These are phyloP conservation scores for Xyrichtys novacula DNA, from an alignment of 2,797 vertebrate genomes.

Conservation along the genomic window DNA sequence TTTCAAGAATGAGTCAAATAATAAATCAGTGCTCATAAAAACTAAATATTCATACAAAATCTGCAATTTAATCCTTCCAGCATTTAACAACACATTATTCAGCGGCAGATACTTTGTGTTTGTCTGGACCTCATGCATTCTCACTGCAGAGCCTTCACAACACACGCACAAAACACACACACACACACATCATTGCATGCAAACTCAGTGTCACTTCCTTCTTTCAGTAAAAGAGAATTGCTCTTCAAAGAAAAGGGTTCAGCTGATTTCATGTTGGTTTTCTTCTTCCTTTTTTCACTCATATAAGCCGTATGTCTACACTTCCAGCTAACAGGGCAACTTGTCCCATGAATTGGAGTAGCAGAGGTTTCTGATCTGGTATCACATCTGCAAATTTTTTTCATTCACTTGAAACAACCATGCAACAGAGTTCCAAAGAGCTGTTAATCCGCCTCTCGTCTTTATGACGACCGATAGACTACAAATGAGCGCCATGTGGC, in stretches of 20 bases:
- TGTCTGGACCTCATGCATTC: background rate
- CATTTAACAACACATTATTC: too few species aligned
- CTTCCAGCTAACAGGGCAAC: conserved; percentile 1
- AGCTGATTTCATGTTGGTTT: conserved; percentile 23
- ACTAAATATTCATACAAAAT: too few species aligned
- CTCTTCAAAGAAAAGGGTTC: conserved; percentile 29
- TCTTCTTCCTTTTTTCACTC: conserved; percentile 40
- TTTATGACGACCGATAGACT: conserved; percentile 20
- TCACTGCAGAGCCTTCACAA: background rate
- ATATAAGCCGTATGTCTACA: background rate
- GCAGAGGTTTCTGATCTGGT: too few species aligned
- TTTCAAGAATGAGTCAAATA: too few species aligned
- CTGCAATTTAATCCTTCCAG: too few species aligned
- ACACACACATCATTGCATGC: background rate
- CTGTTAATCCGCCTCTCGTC: conserved; percentile 26
- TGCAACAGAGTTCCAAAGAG: conserved; percentile 22
- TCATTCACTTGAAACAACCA: conserved; percentile 12
- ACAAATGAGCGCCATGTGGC: conserved; percentile 38
- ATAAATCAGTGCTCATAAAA: too few species aligned
- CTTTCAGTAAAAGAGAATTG: conserved; percentile 49
- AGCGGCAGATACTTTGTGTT: too few species aligned
- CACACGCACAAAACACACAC: background rate
- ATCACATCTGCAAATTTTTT: background rate
- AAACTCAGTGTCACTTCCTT: conserved; percentile 57
- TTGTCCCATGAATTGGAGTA: background rate